A percentile compares a stretch with the other conserved stretches of the same genome.
phyloP scores from a whole-genome alignment of 2,113 vertebrate genomes.

The Blennius ocellaris region DNA sequence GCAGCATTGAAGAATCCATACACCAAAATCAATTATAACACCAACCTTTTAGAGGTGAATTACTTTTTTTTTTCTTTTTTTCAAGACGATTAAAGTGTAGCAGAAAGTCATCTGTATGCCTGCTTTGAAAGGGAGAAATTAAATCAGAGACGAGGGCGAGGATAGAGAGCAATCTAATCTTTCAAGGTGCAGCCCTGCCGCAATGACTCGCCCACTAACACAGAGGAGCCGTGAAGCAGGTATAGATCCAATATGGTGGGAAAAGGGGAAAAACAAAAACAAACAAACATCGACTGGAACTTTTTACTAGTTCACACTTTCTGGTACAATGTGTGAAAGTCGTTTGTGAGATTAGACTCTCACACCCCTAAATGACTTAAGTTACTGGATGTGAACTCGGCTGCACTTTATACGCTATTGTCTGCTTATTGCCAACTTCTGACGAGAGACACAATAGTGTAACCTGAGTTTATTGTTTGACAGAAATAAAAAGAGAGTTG shows the following conservation, averaged over 20 bases:
- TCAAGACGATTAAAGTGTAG: background rate
- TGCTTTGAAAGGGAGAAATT: slow-evolving; percentile 15
- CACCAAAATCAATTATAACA: too few species aligned
- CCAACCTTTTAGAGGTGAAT: too few species aligned
- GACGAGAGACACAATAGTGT: slow-evolving; percentile 36
- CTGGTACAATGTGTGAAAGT: slow-evolving; percentile 27
- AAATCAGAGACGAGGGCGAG: slow-evolving; percentile 19
- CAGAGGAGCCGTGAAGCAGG: slow-evolving; percentile 38
- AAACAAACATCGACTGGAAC: slow-evolving; percentile 24
- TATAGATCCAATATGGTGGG: slow-evolving; percentile 24
- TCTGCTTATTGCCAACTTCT: slow-evolving; percentile 36
- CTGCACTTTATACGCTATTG: background rate
- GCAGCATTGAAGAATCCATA: too few species aligned
- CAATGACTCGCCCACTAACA: slow-evolving; percentile 37
- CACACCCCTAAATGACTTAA: slow-evolving; percentile 25
- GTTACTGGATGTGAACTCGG: slow-evolving; percentile 33
- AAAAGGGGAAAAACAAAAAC: too few species aligned
- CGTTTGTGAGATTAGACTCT: background rate
- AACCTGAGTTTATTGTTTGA: slow-evolving; percentile 34
- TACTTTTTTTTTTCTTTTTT: background rate
- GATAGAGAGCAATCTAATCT: slow-evolving; percentile 30
- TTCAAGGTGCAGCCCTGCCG: slow-evolving; percentile 44
- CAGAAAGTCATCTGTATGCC: slow-evolving; percentile 4
- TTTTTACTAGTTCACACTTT: slow-evolving; percentile 31
- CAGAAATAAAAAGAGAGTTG: slow-evolving; percentile 30